Conservation (phyloP, 2,113 vertebrate genomes). For the Dipodomys stephensi region DNA sequence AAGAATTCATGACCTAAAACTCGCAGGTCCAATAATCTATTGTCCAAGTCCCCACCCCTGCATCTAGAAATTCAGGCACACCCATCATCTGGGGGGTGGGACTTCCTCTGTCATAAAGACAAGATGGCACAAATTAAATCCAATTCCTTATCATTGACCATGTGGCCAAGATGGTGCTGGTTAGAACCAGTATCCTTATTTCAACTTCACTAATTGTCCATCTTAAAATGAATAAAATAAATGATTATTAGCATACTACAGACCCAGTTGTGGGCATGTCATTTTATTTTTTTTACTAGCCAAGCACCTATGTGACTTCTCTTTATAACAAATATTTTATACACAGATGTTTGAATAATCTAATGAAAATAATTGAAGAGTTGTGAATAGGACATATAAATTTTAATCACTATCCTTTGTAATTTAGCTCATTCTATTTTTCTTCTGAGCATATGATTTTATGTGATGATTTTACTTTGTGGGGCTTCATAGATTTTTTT, state of each 20-base stretch:
- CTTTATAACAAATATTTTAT: slow-evolving; percentile 42
- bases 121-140: too few species aligned
- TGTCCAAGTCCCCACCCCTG: too few species aligned
- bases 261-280: slow-evolving; percentile 36
- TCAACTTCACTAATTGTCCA: neutral
- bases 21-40: too few species aligned
- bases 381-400: slow-evolving; percentile 45
- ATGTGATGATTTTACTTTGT: slow-evolving; percentile 39
- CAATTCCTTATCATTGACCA: too few species aligned
- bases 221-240: slow-evolving; percentile 68
- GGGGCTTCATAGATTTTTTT: neutral
- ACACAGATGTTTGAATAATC: slow-evolving; percentile 59
- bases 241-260: slow-evolving; percentile 32
- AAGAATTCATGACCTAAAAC: too few species aligned
- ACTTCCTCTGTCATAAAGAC: too few species aligned
- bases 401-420: slow-evolving; percentile 57
- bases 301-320: slow-evolving; percentile 17
- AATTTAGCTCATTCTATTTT: slow-evolving; percentile 52
- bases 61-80: too few species aligned
- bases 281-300: slow-evolving; percentile 63
- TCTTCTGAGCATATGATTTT: slow-evolving; percentile 46
- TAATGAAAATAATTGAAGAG: slow-evolving; percentile 65
- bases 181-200: too few species aligned
- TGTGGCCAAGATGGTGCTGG: too few species aligned
- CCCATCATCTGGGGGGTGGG: too few species aligned